Conservation (phyloP, 1,140 invertebrate genomes). For the Linepithema humile region DNA sequence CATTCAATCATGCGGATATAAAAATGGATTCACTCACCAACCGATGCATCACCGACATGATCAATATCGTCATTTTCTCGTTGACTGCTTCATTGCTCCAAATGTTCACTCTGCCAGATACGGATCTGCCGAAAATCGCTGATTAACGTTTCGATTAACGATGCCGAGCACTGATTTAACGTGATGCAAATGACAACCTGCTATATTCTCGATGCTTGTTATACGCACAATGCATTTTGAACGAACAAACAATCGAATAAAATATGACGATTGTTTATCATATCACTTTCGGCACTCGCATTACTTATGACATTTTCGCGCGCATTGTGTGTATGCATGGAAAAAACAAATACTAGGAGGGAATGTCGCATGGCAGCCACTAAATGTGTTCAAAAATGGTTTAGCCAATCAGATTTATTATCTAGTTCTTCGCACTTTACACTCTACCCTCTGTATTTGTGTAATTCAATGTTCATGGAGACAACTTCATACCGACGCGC, state of each 20-base stretch:
- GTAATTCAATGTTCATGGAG: too few relatives aligned
- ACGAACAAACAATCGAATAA: background rate
- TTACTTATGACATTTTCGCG: background rate
- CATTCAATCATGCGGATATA: background rate
- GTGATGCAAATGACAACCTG: background rate
- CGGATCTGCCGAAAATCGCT: background rate
- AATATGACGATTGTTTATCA: background rate
- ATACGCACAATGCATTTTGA: background rate
- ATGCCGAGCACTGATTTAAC: conserved; percentile 15
- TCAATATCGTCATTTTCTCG: background rate
- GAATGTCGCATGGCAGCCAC: too few relatives aligned
- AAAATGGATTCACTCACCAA: background rate
- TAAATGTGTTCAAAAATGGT: too few relatives aligned
- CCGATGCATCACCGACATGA: too few relatives aligned
- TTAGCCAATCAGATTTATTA: too few relatives aligned
- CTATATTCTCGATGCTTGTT: background rate
- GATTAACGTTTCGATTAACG: too few relatives aligned
- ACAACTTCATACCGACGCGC: background rate
- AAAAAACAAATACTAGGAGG: too few relatives aligned
- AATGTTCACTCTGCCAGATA: background rate
- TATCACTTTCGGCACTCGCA: background rate
- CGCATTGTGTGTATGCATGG: background rate
- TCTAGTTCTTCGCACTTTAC: too few relatives aligned
- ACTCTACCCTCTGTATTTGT: too few relatives aligned
- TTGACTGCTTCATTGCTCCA: background rate